A percentile compares a stretch with the other conserved stretches of the same genome.
phyloP scores from a whole-genome alignment of 2,113 vertebrate species.

The Deroptyus accipitrinus region DNA sequence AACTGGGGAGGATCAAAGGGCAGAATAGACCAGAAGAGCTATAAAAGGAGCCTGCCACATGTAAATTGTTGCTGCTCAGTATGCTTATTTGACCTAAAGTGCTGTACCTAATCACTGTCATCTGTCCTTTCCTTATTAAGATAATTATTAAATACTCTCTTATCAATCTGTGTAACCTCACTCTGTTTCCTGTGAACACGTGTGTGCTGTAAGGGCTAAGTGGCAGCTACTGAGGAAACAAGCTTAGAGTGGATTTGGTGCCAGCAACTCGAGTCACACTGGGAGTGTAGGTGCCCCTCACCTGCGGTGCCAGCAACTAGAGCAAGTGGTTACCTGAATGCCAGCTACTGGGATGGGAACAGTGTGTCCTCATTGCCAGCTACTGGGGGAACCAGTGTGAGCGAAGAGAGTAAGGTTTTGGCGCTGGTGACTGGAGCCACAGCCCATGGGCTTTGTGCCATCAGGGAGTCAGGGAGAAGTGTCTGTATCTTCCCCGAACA shows the following conservation, averaged over 20 bases:
- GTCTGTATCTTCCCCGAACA: background rate
- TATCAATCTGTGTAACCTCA: background rate
- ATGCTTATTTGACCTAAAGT: accelerated
- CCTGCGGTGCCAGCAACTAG: background rate
- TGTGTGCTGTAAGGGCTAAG: background rate
- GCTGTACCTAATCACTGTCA: background rate
- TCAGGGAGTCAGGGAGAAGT: background rate
- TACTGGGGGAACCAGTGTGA: background rate
- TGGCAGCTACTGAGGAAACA: background rate
- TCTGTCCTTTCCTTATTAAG: background rate
- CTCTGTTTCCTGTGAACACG: background rate
- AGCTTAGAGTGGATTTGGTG: background rate
- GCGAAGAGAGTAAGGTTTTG: background rate
- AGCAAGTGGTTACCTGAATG: background rate
- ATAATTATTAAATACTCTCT: background rate
- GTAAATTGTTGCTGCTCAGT: background rate
- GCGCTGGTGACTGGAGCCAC: background rate
- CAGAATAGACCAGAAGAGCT: background rate
- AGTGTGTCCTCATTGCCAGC: background rate
- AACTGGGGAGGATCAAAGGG: background rate
- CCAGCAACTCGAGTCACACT: background rate
- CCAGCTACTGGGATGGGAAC: background rate
- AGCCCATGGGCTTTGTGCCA: background rate
- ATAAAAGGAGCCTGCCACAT: background rate
- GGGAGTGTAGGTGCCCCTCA: background rate